phyloP scores from a whole-genome alignment of 2,888 invertebrate species.

The Chironomus tentans region DNA sequence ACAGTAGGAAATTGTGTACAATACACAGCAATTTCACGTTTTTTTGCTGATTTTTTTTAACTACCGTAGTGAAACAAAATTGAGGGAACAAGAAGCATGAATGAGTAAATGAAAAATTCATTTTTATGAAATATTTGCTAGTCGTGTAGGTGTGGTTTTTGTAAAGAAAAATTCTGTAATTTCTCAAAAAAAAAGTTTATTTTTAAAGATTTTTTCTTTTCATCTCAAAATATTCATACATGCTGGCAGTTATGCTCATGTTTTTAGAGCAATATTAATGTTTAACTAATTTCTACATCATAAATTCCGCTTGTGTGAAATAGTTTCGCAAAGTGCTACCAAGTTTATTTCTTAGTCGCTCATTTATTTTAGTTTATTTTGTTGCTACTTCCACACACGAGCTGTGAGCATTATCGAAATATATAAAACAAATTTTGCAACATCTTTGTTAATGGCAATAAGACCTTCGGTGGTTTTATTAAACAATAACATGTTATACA shows the following conservation, averaged over 20 bases:
- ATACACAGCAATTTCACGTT: background rate
- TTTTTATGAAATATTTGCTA: too few relatives aligned
- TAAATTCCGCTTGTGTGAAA: background rate
- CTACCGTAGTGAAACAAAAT: background rate
- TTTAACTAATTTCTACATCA: background rate
- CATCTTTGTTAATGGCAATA: background rate
- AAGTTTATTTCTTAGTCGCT: background rate
- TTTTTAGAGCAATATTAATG: background rate
- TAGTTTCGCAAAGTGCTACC: constrained; percentile 4
- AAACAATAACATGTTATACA: background rate
- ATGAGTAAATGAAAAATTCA: too few relatives aligned
- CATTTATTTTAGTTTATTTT: background rate
- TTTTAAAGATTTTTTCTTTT: background rate
- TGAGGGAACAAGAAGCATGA: too few relatives aligned
- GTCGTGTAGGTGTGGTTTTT: too few relatives aligned
- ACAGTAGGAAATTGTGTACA: background rate
- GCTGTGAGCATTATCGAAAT: too few relatives aligned
- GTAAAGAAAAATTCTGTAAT: too few relatives aligned
- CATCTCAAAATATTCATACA: background rate
- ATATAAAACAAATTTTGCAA: background rate
- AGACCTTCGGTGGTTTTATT: background rate
- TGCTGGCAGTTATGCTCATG: background rate
- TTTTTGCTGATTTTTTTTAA: background rate
- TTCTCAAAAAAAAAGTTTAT: too few relatives aligned
- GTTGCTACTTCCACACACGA: background rate